Conservation (phyloP, 2,113 vertebrate species). For the Vombatus ursinus region DNA sequence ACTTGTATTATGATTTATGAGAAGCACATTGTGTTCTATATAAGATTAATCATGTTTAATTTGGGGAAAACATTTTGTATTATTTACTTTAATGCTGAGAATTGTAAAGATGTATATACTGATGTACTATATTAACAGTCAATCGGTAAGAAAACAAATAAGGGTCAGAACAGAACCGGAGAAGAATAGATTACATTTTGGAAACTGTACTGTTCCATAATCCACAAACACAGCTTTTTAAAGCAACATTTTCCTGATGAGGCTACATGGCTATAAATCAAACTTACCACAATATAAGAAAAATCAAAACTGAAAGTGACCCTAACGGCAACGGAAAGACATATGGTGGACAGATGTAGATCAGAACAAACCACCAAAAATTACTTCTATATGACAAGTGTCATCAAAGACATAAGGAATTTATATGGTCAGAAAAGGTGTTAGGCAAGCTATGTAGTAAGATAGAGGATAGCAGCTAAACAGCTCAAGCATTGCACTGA, state of each 20-base stretch:
- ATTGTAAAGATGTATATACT: background rate
- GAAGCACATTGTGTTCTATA: background rate
- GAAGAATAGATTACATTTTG: background rate
- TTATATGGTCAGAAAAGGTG: background rate
- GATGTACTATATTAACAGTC: background rate
- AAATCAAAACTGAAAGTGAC: background rate
- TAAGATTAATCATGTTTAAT: slow-evolving; percentile 12
- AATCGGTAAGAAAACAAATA: background rate
- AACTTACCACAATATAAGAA: background rate
- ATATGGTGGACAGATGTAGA: background rate
- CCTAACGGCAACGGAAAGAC: background rate
- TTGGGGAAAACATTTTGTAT: slow-evolving; percentile 12
- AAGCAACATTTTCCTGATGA: background rate
- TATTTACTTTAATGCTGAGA: slow-evolving; percentile 33
- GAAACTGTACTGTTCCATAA: background rate
- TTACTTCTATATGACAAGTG: background rate
- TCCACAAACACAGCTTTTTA: background rate
- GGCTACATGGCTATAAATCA: background rate
- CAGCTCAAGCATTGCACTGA: background rate
- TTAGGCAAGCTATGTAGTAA: background rate
- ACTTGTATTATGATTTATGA: background rate
- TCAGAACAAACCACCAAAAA: background rate
- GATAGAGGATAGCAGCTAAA: background rate
- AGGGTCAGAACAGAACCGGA: background rate
- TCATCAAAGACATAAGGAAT: background rate